Evolutionary conservation across 2,888 invertebrate genomes (phyloP), one percentile per base, ranked within the genome.

Genomic region (Mongoloraphidia duomilia): DNA sequence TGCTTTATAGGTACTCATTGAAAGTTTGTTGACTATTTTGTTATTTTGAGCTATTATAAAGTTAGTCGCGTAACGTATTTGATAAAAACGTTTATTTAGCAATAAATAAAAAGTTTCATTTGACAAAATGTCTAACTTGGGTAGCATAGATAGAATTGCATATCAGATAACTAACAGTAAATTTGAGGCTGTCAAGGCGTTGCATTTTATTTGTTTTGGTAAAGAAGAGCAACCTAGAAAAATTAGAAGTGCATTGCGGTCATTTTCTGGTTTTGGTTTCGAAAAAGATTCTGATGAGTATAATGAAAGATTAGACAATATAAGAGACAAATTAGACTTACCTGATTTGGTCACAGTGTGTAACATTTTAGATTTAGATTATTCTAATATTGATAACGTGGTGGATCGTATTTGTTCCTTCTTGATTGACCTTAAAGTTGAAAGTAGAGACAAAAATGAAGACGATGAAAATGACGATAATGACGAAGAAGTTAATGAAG

Each of bases 321-420:
- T 51, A 9, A 45, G n/a, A n/a, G n/a, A 39, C 3, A 36, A 35
- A 9, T 45, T 49, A 9, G 14, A 9, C 4, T 6, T 36, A 13
- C n/a, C 36, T 37, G 49, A 51, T 35, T 33, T 51, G n/a, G 39
- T 44, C 26, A 33, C 42, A 14, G 44, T 51, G 12, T 51, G 40
- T 17, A 17, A 45, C 14, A 33, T 46, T 17, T 14, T 49, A 14
- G 5, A 40, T 17, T 11, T 49, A 41, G 34, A 26, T 13, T 35
- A 37, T 14, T 43, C 11, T 33, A n/a, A 37, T 34, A 33, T 11
- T 6, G 40, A 47, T 4, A 41, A 40, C 11, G 6, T 48, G 41
- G 36, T 17, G 8, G 37, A 17, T 9, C 26, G 42, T 8, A 50
- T 49, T 38, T 49, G 48, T 43, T 12, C 37, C 10, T 9, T 13